phyloP scores from a whole-genome alignment of 2,797 vertebrate genomes.

The Artibeus lituratus region DNA sequence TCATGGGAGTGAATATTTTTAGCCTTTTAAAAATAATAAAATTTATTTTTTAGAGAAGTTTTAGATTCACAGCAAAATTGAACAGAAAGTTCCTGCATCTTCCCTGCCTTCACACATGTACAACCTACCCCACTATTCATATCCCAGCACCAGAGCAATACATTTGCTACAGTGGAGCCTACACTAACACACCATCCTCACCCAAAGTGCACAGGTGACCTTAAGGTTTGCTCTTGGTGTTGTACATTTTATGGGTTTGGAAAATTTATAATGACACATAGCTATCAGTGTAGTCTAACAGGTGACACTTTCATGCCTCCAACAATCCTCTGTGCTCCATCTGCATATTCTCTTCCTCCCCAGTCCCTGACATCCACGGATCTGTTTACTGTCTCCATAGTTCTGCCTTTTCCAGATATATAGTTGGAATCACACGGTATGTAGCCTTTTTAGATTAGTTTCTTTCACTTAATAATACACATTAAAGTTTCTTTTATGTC shows the following conservation, averaged over 20 bases:
- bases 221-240: not conserved
- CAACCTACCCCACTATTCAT: accelerated
- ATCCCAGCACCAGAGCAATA: not conserved
- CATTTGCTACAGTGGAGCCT: not conserved
- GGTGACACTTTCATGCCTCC: not conserved
- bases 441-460: not conserved
- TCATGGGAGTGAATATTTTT: not conserved
- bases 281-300: not conserved
- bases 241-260: not conserved
- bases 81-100: not conserved
- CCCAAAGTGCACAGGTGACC: not conserved
- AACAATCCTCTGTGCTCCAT: not conserved
- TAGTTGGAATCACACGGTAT: not conserved
- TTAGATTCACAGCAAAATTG: not conserved
- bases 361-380: not conserved
- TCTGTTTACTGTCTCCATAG: not conserved
- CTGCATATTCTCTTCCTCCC: not conserved
- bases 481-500: not conserved
- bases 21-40: not conserved
- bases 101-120: too few relatives aligned
- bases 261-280: not conserved
- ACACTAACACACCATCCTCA: not conserved
- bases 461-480: not conserved
- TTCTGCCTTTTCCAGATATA: not conserved
- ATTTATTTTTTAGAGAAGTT: not conserved